A percentile compares a stretch with the other conserved stretches of the same genome.
These are phyloP conservation scores for Bellardia pandia DNA, from an alignment of 2,888 invertebrate species.

Conservation along the genomic window DNA sequence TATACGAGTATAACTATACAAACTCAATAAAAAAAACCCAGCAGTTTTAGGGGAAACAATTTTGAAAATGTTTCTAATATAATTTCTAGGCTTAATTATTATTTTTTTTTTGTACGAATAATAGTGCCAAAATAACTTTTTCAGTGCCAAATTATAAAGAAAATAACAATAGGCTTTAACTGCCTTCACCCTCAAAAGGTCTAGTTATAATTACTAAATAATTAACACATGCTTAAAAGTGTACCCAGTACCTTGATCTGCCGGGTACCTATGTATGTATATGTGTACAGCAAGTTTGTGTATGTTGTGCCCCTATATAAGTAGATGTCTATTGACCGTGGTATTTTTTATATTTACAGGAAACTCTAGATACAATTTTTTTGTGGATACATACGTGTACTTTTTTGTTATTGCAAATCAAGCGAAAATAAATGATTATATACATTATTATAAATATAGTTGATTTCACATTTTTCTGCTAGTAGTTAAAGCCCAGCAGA, in stretches of 20 bases:
- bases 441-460: conserved; percentile 11
- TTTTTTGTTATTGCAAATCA: conserved; percentile 58
- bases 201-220: too few species aligned
- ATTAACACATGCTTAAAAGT: too few species aligned
- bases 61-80: too few species aligned
- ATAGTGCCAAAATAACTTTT: too few species aligned
- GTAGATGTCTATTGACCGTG: conserved; percentile 3
- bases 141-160: too few species aligned
- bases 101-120: too few species aligned
- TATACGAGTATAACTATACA: background rate
- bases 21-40: too few species aligned
- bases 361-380: background rate
- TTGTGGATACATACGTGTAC: background rate
- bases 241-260: background rate
- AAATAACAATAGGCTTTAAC: too few species aligned
- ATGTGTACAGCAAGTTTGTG: too few species aligned
- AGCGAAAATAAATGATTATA: conserved; percentile 68
- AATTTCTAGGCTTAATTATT: too few species aligned
- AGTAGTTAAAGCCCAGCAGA: conserved; percentile 4
- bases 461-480: conserved; percentile 26
- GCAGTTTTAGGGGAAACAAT: too few species aligned
- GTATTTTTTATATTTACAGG: conserved; percentile 6
- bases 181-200: too few species aligned
- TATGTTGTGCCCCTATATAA: conserved; percentile 9
- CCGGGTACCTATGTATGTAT: background rate